Percentiles rank a stretch among this genome's conserved stretches.
Conservation (phyloP, 2,113 vertebrate genomes). For the Zootoca vivipara region DNA sequence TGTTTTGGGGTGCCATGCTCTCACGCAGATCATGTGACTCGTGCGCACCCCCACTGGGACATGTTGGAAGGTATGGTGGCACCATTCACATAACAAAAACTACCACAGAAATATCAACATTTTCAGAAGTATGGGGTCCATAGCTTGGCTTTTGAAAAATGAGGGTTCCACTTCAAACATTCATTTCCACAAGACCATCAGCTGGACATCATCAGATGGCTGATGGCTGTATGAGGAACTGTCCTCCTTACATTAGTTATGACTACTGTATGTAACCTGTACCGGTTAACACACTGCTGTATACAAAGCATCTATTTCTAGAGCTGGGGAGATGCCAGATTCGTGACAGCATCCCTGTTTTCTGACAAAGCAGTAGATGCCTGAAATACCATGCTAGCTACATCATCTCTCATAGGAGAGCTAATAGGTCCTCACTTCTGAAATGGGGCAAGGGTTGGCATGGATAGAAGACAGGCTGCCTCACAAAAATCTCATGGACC, state of each 20-base stretch:
- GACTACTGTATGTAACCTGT: not conserved
- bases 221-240: too few relatives aligned
- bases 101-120: too few relatives aligned
- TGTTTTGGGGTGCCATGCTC: too few relatives aligned
- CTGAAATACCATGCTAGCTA: not conserved
- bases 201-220: too few relatives aligned
- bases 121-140: too few relatives aligned
- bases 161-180: too few relatives aligned
- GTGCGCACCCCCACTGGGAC: too few relatives aligned
- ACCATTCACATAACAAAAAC: too few relatives aligned
- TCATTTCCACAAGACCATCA: too few relatives aligned
- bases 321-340: constrained; percentile 1
- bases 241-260: not conserved
- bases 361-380: constrained; percentile 8
- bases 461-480: not conserved
- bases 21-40: too few relatives aligned
- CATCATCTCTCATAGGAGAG: not conserved
- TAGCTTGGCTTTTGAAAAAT: too few relatives aligned
- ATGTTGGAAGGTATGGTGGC: too few relatives aligned
- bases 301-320: not conserved
- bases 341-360: constrained; percentile 1
- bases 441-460: not conserved
- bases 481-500: not conserved
- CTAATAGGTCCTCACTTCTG: not conserved
- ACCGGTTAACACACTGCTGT: not conserved